Conservation (phyloP, 2,888 invertebrate species). For the Melanostoma scalare region DNA sequence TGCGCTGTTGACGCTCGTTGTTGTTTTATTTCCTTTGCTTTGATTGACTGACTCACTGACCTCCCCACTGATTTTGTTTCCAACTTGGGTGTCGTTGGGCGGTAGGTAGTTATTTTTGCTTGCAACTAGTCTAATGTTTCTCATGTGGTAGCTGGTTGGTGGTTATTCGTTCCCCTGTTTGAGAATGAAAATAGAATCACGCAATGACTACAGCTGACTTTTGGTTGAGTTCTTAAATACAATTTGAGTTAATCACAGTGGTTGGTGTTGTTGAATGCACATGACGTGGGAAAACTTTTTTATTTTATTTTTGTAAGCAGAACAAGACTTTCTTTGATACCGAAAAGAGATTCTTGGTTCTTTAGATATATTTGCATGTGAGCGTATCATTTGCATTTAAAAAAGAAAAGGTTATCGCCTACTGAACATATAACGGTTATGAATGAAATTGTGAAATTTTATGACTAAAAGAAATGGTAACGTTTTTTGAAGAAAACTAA, state of each 20-base stretch:
- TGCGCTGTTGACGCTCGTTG: constrained; percentile 50
- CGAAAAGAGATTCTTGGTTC: too few relatives aligned
- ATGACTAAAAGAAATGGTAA: too few relatives aligned
- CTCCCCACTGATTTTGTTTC: constrained; percentile 1
- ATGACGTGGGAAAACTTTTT: background rate
- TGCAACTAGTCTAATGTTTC: constrained; percentile 63
- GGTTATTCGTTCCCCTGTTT: constrained; percentile 28
- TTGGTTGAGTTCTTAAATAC: constrained; percentile 37
- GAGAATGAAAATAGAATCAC: constrained; percentile 17
- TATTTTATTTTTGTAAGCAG: background rate
- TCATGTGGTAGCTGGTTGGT: constrained; percentile 4
- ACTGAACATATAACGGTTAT: too few relatives aligned
- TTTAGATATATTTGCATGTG: too few relatives aligned
- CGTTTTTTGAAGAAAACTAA: too few relatives aligned
- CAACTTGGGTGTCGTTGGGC: constrained; percentile 12
- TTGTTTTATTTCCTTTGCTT: constrained; percentile 25
- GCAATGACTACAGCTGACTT: constrained; percentile 40
- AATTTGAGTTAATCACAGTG: constrained; percentile 17
- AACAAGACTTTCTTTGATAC: too few relatives aligned
- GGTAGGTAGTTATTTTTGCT: constrained; percentile 39
- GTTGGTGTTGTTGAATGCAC: background rate
- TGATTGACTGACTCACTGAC: constrained; percentile 48
- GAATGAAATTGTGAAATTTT: too few relatives aligned
- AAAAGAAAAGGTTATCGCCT: too few relatives aligned
- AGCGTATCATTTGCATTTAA: too few relatives aligned